Conservation (phyloP, 2,888 invertebrate species). For the Cataglyphis livida region DNA sequence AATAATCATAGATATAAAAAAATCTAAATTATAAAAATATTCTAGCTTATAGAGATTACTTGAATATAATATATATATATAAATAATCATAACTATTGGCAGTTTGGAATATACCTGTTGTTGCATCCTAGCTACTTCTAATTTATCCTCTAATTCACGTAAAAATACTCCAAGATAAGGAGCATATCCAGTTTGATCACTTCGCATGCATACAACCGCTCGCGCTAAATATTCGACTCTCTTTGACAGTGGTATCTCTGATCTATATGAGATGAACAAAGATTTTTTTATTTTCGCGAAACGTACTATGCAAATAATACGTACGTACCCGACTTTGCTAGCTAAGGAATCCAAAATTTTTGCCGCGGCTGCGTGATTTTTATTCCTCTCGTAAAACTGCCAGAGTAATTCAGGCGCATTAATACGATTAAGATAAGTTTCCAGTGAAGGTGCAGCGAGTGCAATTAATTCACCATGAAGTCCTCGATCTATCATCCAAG, state of each 20-base stretch:
- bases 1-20: not conserved
- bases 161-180: constrained; percentile 92
- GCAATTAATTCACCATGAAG: constrained; percentile 90
- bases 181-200: constrained; percentile 92
- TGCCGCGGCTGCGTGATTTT: constrained; percentile 97
- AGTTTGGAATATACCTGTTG: constrained; percentile 85
- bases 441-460: constrained; percentile 90
- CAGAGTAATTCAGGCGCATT: constrained; percentile 88
- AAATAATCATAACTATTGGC: not conserved
- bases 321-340: constrained; percentile 88
- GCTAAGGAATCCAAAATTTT: constrained; percentile 95
- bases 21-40: not conserved
- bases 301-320: constrained; percentile 67
- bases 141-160: constrained; percentile 96
- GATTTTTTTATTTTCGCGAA: constrained; percentile 11
- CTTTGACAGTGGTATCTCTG: constrained; percentile 91
- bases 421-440: constrained; percentile 89
- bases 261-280: constrained; percentile 86
- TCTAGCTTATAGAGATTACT: not conserved
- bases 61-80: not conserved
- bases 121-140: constrained; percentile 96
- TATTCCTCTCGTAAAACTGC: constrained; percentile 97
- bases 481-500: constrained; percentile 95
- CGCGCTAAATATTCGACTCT: constrained; percentile 96
- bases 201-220: constrained; percentile 98